phyloP scores from a whole-genome alignment of 2,113 vertebrate genomes.

The Notothenia rossii region DNA sequence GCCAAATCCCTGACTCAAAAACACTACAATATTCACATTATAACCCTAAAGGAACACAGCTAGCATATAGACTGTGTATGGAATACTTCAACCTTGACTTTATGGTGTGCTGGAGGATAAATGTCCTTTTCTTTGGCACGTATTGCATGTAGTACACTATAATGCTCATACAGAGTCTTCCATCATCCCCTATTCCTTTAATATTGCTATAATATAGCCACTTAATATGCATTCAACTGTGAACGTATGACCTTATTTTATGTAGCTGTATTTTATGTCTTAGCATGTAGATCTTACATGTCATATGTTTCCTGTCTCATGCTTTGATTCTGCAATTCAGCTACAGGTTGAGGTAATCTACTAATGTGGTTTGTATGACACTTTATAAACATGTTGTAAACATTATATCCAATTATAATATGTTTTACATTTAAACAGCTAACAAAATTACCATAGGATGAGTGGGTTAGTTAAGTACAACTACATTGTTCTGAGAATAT shows the following conservation, averaged over 20 bases:
- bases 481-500: too few species aligned
- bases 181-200: not conserved
- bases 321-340: not conserved
- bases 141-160: not conserved
- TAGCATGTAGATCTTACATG: slow-evolving; percentile 1
- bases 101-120: not conserved
- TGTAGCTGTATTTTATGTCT: slow-evolving; percentile 15
- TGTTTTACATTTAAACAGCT: too few species aligned
- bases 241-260: slow-evolving; percentile 9
- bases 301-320: too few species aligned
- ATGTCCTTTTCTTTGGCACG: not conserved
- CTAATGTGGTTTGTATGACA: too few species aligned
- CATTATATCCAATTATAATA: too few species aligned
- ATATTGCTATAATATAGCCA: not conserved
- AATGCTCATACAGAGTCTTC: too few species aligned
- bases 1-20: slow-evolving; percentile 38
- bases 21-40: slow-evolving; percentile 20
- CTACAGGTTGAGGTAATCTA: too few species aligned
- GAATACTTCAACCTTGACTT: slow-evolving; percentile 16
- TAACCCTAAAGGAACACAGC: slow-evolving; percentile 6
- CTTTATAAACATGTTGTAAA: too few species aligned
- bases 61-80: not conserved
- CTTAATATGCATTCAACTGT: slow-evolving; percentile 7
- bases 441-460: too few species aligned
- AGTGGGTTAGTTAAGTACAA: too few species aligned